Conservation (phyloP, 2,113 vertebrate genomes). For the Pteronura brasiliensis region DNA sequence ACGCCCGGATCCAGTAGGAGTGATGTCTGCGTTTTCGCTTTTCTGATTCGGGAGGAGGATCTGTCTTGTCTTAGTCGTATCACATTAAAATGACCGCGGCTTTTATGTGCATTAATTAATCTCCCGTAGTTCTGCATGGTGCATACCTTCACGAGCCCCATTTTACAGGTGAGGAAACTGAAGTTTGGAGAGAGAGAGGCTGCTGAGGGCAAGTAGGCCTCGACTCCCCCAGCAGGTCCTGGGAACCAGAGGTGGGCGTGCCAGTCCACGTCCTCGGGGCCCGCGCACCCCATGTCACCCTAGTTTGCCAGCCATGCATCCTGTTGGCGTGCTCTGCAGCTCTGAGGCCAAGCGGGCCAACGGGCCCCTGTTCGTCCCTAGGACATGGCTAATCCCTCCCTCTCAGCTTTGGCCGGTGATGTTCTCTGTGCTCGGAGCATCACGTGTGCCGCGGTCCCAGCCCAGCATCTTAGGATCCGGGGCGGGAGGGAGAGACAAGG, state of each 20-base stretch:
- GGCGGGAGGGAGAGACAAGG: neutral
- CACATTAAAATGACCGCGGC: neutral
- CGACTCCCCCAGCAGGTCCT: neutral
- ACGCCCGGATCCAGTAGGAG: neutral
- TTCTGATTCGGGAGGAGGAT: neutral
- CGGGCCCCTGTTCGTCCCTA: neutral
- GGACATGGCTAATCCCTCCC: neutral
- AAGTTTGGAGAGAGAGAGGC: neutral
- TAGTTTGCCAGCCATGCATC: neutral
- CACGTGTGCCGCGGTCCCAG: neutral
- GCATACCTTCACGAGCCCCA: neutral
- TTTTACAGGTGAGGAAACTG: neutral
- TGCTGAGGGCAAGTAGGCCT: neutral
- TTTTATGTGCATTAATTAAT: neutral
- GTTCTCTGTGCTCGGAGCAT: neutral
- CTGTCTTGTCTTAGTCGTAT: neutral
- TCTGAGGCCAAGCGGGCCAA: neutral
- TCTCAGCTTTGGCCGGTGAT: neutral
- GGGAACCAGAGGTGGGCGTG: neutral
- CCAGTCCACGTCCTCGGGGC: neutral
- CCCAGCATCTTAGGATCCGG: neutral
- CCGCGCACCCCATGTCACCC: rapidly evolving
- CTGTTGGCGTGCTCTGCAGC: neutral
- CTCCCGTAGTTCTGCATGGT: neutral
- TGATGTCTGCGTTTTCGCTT: neutral